Evolutionary conservation across 2,113 vertebrate genomes (phyloP).

Genomic region (Calypte anna): DNA sequence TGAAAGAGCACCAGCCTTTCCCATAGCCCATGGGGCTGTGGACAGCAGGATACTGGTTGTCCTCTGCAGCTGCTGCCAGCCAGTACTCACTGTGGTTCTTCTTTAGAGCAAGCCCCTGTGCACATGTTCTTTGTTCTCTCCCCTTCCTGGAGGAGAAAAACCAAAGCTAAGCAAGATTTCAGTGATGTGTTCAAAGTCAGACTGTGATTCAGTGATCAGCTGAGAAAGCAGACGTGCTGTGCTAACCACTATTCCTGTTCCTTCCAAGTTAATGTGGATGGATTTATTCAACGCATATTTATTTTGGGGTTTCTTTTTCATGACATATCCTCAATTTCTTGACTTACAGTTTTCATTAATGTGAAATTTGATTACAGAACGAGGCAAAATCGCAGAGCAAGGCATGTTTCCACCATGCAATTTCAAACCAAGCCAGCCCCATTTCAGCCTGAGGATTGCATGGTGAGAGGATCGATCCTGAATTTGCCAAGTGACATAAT

Average conservation of each 20-base stretch:
- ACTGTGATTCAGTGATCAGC: constrained; percentile 65
- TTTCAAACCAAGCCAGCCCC: neutral
- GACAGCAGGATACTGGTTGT: neutral
- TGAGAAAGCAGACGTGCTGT: constrained; percentile 52
- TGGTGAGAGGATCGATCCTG: constrained; percentile 33
- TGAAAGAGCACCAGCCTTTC: neutral
- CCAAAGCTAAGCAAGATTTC: constrained; percentile 46
- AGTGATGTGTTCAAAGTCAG: constrained; percentile 42
- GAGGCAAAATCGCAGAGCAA: constrained; percentile 30
- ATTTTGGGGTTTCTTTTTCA: constrained; percentile 29
- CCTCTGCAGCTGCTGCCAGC: neutral
- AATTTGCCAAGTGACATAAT: constrained; percentile 11
- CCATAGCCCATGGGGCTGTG: neutral
- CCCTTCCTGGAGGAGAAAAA: constrained; percentile 20
- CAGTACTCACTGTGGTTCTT: neutral
- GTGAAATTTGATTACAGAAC: constrained; percentile 65
- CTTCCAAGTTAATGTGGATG: constrained; percentile 21
- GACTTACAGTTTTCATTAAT: constrained; percentile 60
- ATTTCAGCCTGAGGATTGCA: constrained; percentile 10
- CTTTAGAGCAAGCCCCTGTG: neutral
- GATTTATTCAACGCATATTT: constrained; percentile 42
- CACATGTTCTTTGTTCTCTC: constrained; percentile 20
- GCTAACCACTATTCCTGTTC: constrained; percentile 31
- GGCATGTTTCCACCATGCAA: constrained; percentile 24
- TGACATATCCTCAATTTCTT: constrained; percentile 63